Evolutionary conservation across 2,113 vertebrate species (phyloP).

Genomic region (Sitta europaea): DNA sequence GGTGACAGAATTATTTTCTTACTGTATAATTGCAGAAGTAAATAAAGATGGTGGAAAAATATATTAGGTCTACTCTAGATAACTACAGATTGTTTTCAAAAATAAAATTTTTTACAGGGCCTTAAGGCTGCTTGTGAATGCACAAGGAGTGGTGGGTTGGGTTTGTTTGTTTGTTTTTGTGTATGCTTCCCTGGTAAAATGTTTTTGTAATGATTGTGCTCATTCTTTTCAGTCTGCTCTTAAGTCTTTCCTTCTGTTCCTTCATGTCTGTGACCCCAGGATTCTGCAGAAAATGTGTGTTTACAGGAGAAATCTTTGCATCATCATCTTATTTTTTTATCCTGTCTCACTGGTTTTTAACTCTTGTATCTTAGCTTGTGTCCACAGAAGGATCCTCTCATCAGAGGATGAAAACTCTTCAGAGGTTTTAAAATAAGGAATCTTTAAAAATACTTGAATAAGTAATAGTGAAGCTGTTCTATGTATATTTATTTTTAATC

Average conservation of each 20-base stretch:
- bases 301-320: neutral
- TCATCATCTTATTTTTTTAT: neutral
- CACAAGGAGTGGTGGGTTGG: neutral
- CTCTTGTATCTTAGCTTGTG: neutral
- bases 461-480: neutral
- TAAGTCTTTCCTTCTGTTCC: neutral
- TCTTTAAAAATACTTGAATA: neutral
- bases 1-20: neutral
- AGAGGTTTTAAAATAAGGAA: neutral
- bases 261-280: fast-evolving
- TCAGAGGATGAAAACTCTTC: neutral
- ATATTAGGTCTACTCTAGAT: neutral
- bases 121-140: neutral
- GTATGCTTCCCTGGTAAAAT: neutral
- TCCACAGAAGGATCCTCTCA: neutral
- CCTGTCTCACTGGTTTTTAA: neutral
- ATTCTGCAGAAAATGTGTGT: neutral
- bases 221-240: neutral
- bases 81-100: neutral
- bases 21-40: neutral
- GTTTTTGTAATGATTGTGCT: neutral
- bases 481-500: neutral
- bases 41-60: neutral
- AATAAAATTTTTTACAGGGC: neutral
- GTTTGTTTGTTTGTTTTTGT: neutral